Evolutionary conservation across 2,797 vertebrate species (phyloP).

Genomic region (Melanotaenia maccullochi): DNA sequence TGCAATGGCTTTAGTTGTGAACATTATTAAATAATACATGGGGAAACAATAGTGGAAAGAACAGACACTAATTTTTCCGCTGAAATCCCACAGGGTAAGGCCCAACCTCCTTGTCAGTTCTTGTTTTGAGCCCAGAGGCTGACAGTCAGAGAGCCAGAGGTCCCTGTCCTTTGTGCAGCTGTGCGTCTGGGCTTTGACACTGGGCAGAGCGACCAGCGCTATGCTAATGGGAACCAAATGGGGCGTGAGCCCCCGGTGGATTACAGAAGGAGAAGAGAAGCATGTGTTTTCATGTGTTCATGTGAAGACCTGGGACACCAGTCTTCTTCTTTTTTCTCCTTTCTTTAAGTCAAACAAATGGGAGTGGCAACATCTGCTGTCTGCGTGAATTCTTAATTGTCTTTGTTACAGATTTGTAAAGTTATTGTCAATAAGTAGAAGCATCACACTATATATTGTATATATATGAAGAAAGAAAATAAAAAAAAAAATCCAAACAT

Average conservation of each 20-base stretch:
- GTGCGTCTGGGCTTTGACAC: slow-evolving; percentile 80
- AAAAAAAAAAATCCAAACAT: background rate
- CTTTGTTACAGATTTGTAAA: slow-evolving; percentile 26
- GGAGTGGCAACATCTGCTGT: slow-evolving; percentile 54
- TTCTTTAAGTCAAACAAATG: slow-evolving; percentile 66
- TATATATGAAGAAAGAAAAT: background rate
- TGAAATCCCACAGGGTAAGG: slow-evolving; percentile 51
- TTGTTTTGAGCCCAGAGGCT: slow-evolving; percentile 67
- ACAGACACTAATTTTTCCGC: slow-evolving; percentile 25
- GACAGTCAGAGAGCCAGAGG: slow-evolving; percentile 73
- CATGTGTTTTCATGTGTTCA: slow-evolving; percentile 81
- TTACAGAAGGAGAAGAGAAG: slow-evolving; percentile 78
- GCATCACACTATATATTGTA: background rate
- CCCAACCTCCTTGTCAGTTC: slow-evolving; percentile 70
- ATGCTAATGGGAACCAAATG: slow-evolving; percentile 85
- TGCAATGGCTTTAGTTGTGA: slow-evolving; percentile 41
- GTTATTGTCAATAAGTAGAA: slow-evolving; percentile 29
- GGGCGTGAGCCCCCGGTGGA: slow-evolving; percentile 80
- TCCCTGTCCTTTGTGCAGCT: slow-evolving; percentile 83
- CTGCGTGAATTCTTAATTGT: slow-evolving; percentile 58
- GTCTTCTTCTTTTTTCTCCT: slow-evolving; percentile 37
- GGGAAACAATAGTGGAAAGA: slow-evolving; percentile 15
- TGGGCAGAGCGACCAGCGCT: slow-evolving; percentile 80
- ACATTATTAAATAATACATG: background rate
- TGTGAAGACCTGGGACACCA: slow-evolving; percentile 66